Evolutionary conservation across 2,888 invertebrate species (phyloP).

Genomic region (Catocala nupta): DNA sequence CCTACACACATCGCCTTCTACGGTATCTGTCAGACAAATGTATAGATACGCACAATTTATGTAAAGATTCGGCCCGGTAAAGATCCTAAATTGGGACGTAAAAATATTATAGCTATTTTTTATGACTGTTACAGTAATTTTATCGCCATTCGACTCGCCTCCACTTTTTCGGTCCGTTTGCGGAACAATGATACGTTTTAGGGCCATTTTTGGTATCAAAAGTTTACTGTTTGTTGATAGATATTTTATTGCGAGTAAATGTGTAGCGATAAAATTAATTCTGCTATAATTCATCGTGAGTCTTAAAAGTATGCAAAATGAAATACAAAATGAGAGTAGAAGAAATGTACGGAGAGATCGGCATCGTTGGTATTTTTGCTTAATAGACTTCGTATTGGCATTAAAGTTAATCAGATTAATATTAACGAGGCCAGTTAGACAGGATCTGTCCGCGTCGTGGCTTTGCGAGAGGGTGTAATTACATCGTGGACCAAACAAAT

Average conservation of each 20-base stretch:
- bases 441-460: constrained; percentile 58
- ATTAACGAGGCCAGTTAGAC: constrained; percentile 73
- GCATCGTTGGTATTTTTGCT: constrained; percentile 36
- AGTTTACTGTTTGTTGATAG: constrained; percentile 44
- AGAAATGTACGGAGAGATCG: constrained; percentile 25
- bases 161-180: constrained; percentile 52
- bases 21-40: constrained; percentile 24
- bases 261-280: constrained; percentile 31
- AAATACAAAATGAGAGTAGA: constrained; percentile 30
- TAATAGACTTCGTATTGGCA: constrained; percentile 59
- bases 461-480: constrained; percentile 74
- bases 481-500: constrained; percentile 75
- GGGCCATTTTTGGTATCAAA: constrained; percentile 48
- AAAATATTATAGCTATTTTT: constrained; percentile 55
- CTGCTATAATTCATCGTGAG: constrained; percentile 13
- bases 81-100: constrained; percentile 49
- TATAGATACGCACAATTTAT: constrained; percentile 38
- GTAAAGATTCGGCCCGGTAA: constrained; percentile 33
- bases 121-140: constrained; percentile 56
- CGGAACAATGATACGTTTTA: constrained; percentile 48
- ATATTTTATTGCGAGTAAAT: constrained; percentile 37
- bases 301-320: constrained; percentile 28
- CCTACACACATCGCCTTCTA: constrained; percentile 28
- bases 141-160: constrained; percentile 50
- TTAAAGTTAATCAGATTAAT: constrained; percentile 80